Base-by-base conservation (phyloP, 2,113 vertebrate genomes). In the Isichthys henryi region DNA sequence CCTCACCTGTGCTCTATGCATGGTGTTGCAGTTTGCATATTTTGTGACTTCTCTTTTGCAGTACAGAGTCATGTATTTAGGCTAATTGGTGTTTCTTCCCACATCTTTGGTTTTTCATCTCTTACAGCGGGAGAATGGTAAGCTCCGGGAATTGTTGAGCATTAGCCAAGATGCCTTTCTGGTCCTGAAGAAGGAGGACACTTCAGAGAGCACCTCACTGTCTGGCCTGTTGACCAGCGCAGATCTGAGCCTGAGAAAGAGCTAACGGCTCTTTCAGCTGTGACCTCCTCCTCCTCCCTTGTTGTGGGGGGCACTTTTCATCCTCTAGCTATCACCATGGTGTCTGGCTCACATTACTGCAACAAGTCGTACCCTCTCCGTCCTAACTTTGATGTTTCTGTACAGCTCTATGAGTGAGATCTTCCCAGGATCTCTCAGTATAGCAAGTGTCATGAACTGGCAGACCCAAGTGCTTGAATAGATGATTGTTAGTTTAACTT, bases 151-250 rank as follows among this genome's bases (percentile, higher is more conserved):
- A 95, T 95, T 99, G 89, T 96, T 99, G 90, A 98, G 99, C 88
- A 99, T 99, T 94, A 99, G 98, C 80, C 97, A 97, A 46, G 97
- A 99, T 91, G 98, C 98, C 0, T 99, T 99, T 93, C 94, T 98
- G 92, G 95, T 97, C 89, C 95, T 99, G 45, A 97, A 97, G 92
- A 96, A 96, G 91, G 98, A 99, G 0, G 97, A 98, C 21, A 89
- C 91, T 0, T 97, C 97, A 0, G 98, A 99, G 89, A 97, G 94
- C 93, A 97, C 97, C 0, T 97, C 97, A 39, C 95, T 98, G 88
- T 98, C 97, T 1, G 96, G 96, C 0, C 91, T 98, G 80, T 95
- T 99, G 88, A 98, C 96, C 87, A 98, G 94, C 84, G 94, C 96
- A 13, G 98, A 99, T 70, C 88, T 97, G 93, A 98, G 97, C 92